These are phyloP conservation scores for Nesogale talazaci DNA, from an alignment of 2,113 vertebrate species.

Conservation along the genomic window DNA sequence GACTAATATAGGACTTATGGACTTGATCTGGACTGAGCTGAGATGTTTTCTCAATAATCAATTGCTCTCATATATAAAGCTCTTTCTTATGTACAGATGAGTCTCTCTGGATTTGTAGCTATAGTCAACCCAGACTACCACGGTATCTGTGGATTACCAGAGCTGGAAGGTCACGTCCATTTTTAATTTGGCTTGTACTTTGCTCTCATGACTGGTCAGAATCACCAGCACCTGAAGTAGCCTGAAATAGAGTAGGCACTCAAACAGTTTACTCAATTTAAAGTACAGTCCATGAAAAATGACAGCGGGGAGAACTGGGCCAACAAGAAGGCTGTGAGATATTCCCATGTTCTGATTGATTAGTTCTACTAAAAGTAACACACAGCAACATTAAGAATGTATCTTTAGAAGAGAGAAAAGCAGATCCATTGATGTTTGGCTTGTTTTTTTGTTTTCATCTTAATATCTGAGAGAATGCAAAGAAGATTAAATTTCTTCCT, in stretches of 20 bases:
- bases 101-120: too few species aligned
- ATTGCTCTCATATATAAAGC: too few species aligned
- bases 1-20: too few species aligned
- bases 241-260: background rate
- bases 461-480: constrained; percentile 7
- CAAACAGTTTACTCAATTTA: background rate
- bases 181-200: background rate
- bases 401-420: background rate
- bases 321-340: background rate
- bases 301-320: too few species aligned
- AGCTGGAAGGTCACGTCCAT: background rate
- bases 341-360: background rate
- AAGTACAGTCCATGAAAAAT: background rate
- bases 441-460: constrained; percentile 25
- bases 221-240: background rate
- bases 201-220: background rate
- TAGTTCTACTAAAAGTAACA: constrained; percentile 10
- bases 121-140: too few species aligned
- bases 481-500: constrained; percentile 27
- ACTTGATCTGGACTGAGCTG: too few species aligned
- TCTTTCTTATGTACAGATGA: too few species aligned
- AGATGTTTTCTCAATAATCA: too few species aligned
- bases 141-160: background rate
- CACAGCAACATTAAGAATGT: constrained; percentile 1
- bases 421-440: background rate